A percentile compares a stretch with the other conserved stretches of the same genome.
Conservation (phyloP, 2,797 vertebrate genomes). For the Buceros bicornis region DNA sequence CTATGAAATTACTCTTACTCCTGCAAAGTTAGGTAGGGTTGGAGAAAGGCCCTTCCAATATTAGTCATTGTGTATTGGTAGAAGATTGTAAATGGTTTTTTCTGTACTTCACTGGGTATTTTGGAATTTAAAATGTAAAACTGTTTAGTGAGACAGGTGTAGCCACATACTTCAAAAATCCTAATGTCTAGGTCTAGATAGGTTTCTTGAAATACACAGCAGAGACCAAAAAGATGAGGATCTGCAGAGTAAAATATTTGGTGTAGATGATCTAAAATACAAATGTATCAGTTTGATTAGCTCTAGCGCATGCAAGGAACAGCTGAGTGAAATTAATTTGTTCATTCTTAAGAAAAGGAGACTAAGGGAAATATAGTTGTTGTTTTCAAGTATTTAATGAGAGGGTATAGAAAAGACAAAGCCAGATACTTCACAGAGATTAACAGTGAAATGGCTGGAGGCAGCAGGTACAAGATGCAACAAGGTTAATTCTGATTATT, state of each 20-base stretch:
- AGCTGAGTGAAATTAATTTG: not conserved
- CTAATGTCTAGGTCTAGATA: not conserved
- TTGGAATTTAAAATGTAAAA: not conserved
- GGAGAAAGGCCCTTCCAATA: not conserved
- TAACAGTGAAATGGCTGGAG: not conserved
- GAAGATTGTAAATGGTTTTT: not conserved
- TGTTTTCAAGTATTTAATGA: not conserved
- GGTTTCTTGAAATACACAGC: not conserved
- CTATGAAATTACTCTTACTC: not conserved
- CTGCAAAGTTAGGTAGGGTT: not conserved
- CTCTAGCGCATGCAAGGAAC: not conserved
- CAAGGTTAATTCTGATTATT: not conserved
- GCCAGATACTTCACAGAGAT: not conserved
- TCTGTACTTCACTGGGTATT: not conserved
- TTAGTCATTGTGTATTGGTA: not conserved
- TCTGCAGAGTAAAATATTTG: not conserved
- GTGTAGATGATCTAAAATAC: not conserved
- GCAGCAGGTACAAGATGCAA: not conserved
- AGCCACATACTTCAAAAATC: not conserved
- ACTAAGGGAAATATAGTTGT: not conserved
- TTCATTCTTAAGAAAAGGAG: not conserved
- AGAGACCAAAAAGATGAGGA: not conserved
- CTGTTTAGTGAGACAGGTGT: not conserved
- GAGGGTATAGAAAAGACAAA: not conserved
- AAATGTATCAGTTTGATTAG: not conserved